Evolutionary conservation across 35 echinoderm and acorn worm species (phyloP).

Genomic region (Heliocidaris erythrogramma): DNA sequence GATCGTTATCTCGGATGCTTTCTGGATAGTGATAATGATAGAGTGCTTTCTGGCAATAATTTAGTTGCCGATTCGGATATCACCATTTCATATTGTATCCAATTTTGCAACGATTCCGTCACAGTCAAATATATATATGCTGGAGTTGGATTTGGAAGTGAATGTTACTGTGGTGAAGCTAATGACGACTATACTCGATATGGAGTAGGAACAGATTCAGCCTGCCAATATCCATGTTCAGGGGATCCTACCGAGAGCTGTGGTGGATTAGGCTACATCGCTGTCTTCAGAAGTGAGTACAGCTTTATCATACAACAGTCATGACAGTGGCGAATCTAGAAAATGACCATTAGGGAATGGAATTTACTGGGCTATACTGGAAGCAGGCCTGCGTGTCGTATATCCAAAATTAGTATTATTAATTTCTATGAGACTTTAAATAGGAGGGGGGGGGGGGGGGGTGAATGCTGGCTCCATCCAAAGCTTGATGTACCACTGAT

Average conservation of each 20-base stretch:
- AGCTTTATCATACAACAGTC: neutral
- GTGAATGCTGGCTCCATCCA: no score
- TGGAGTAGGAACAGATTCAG: neutral
- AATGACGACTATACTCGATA: neutral
- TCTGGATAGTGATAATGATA: neutral
- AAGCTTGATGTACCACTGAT: no score
- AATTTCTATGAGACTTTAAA: no score
- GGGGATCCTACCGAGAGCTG: neutral
- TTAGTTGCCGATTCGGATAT: neutral
- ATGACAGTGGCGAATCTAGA: no score
- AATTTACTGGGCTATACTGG: no score
- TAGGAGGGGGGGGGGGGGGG: no score
- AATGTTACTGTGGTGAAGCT: neutral
- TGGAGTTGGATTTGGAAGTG: neutral
- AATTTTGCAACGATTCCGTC: neutral
- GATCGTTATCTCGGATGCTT: neutral
- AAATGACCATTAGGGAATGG: no score
- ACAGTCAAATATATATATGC: neutral
- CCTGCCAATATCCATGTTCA: neutral
- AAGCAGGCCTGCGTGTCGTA: no score
- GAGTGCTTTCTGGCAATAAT: neutral
- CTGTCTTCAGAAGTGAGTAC: slow-evolving; percentile 7
- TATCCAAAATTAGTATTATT: no score
- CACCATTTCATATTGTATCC: neutral
- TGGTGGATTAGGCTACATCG: neutral